Base-by-base conservation (phyloP, 2,797 vertebrate species). In the Melanotaenia nigrans region DNA sequence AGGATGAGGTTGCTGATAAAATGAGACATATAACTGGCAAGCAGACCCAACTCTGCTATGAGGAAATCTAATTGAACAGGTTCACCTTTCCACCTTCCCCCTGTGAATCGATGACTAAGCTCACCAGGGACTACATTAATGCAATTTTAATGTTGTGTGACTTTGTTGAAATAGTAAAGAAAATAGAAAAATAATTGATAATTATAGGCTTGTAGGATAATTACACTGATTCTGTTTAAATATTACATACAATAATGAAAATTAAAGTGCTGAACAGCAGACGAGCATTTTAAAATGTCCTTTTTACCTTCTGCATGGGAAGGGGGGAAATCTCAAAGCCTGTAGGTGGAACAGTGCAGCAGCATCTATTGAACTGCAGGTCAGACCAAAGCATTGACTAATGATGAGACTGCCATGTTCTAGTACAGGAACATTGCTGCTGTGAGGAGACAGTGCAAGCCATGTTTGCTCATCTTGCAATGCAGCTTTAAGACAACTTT, bases 1-100 rank as follows among this genome's bases (percentile, higher is more conserved):
- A 83, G 78, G 81, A 92, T 81, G 84, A 88, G 85, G 82, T 76
- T 65, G 70, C 36, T 82, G 79, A 89, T 89, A 79, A 88, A 84
- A 87, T 87, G 85, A 71, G 68, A 85, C 71, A 71, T 42, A 74
- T 71, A 70, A 79, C 75, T 81, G 79, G 60, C 68, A 79, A 78
- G 78, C 76, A 65, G 68, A 71, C 30, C 56, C 32, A 67, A 69
- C 62, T 84, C 73, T 82, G 71, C 65, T 61, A 62, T 61, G 75
- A 64, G 66, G 72, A 76, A 80, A 83, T 68, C 45, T 70, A 61
- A 80, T 75, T 61, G 78, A 86, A 68, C 65, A 71, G 66, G 76
- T 81, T 87, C 59, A 79, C 56, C 75, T 76, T 66, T 68, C 75
- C 68, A 83, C 65, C 68, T 71, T 60, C 53, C 42, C 66, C 71